Conservation (phyloP, 2,797 vertebrate genomes). For the Alcedo atthis region DNA sequence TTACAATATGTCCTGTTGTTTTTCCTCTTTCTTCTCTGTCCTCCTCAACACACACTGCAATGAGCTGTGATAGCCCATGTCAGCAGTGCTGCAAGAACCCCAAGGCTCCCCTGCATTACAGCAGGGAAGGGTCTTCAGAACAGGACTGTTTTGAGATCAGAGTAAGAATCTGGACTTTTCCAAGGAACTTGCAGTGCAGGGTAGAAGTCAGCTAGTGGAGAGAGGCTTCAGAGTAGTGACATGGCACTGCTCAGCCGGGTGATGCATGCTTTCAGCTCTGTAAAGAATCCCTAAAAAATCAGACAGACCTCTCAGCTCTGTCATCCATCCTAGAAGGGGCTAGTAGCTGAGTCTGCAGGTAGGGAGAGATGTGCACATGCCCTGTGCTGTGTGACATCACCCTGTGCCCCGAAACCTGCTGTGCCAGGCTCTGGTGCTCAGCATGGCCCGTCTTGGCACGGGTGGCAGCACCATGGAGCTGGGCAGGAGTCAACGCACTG, state of each 20-base stretch:
- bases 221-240: neutral
- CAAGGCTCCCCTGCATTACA: neutral
- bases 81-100: neutral
- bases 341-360: neutral
- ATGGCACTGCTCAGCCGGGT: neutral
- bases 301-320: neutral
- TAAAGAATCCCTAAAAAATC: neutral
- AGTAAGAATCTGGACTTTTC: neutral
- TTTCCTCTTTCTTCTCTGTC: constrained; percentile 20
- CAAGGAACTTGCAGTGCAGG: neutral
- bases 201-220: neutral
- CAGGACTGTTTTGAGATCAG: neutral
- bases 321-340: neutral
- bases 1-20: constrained; percentile 44
- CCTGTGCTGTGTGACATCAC: neutral
- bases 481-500: neutral
- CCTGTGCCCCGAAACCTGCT: neutral
- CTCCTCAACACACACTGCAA: neutral
- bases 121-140: neutral
- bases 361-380: neutral
- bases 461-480: neutral
- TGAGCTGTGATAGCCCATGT: neutral
- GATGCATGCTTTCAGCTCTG: neutral
- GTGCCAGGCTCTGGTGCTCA: neutral
- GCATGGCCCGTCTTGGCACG: neutral